These are phyloP conservation scores for Halcyon smyrnensis DNA, from an alignment of 2,797 vertebrate genomes.

Conservation along the genomic window DNA sequence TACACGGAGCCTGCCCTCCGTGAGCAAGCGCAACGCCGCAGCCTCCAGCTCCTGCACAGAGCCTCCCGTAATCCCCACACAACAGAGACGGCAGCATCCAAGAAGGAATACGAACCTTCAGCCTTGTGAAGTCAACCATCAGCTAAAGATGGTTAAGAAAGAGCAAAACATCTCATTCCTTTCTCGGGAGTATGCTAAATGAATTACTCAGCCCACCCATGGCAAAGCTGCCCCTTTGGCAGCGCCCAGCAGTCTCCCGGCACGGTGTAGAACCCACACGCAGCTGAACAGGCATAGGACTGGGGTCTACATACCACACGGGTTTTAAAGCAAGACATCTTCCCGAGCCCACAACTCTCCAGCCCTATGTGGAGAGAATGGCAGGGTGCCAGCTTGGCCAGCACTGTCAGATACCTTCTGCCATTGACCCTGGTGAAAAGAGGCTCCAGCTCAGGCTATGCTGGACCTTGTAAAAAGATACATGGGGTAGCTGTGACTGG, in stretches of 20 bases:
- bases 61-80: background rate
- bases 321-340: background rate
- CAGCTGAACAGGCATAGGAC: fast-evolving
- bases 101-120: background rate
- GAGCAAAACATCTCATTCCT: background rate
- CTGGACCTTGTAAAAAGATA: background rate
- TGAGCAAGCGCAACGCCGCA: background rate
- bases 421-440: background rate
- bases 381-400: background rate
- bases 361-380: background rate
- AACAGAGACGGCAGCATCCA: background rate
- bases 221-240: background rate
- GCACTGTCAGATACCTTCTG: background rate
- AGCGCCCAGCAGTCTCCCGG: background rate
- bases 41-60: background rate
- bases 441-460: background rate
- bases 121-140: background rate
- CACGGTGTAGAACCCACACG: fast-evolving
- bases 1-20: background rate
- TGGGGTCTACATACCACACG: background rate
- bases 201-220: fast-evolving
- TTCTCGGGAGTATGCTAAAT: background rate
- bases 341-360: background rate
- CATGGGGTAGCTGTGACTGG: fast-evolving
- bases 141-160: background rate